Base-by-base conservation (phyloP, 2,113 vertebrate species). In the Triplophysa tibetana region DNA sequence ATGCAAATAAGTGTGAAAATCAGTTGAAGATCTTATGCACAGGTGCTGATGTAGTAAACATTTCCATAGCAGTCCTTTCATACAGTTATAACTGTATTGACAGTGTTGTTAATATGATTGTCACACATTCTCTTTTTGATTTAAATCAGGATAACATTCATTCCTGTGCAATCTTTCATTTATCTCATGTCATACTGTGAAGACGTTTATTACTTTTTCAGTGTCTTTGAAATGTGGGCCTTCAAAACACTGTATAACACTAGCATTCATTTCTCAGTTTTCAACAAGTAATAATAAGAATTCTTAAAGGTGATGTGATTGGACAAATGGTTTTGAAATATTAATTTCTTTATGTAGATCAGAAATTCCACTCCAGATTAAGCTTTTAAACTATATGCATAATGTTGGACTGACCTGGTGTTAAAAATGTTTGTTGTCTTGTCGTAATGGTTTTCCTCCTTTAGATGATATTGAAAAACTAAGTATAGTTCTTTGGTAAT, bases 301-400 rank as follows among this genome's bases (percentile, higher is more conserved):
- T 19, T 48, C 17, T 13, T 10, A 5, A 29, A 26, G 9, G 41
- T 13, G 13, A 56, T 38, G 9, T 4, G 52, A 61, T 38, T 23
- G 33, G 4, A 48, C 1, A 24, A 12, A 23, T 23, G 19, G 26
- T 38, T 70, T 29, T 56, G 50, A 61, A 45, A 61, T 17, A 13
- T 24, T 6, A 8, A 13, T 62, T 62, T 70, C 10, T 43, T n/a
- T 43, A 12, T 61, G 70, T 41, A 9, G 43, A 19, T 72, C n/a
- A 61, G n/a, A 74, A 13, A 43, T 75, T 75, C 41, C 58, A 75
- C 73, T 63, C 58, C 41, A 63, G 24, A 48, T 58, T 45, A 8
- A 73, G 54, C 54, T 60, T 2, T 73, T 60, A 63, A 48, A 48
- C 60, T 61, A 45, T 14, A 58, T 23, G 11, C 70, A 17, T n/a